Conservation (phyloP, 2,888 invertebrate species). For the Eupithecia pulchellata region DNA sequence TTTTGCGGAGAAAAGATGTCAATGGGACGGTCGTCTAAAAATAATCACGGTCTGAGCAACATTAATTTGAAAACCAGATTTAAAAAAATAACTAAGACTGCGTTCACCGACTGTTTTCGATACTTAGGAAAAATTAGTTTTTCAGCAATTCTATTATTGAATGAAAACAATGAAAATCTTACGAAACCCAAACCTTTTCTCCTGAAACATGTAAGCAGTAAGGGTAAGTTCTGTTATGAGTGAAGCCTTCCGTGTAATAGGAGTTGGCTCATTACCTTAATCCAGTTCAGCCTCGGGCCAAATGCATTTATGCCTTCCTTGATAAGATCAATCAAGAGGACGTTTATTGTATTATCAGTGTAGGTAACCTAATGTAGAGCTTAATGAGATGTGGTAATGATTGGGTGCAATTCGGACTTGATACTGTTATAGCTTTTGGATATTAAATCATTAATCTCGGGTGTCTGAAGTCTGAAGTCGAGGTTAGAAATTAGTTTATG, state of each 20-base stretch:
- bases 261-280: slow-evolving; percentile 33
- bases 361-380: background rate
- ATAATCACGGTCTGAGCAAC: background rate
- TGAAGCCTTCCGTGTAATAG: slow-evolving; percentile 25
- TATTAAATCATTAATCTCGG: background rate
- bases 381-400: slow-evolving; percentile 52
- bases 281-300: slow-evolving; percentile 25
- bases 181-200: background rate
- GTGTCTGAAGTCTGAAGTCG: background rate
- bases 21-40: background rate
- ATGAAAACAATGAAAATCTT: background rate
- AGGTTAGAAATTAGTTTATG: background rate
- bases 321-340: slow-evolving; percentile 28
- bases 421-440: background rate
- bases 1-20: too few species aligned
- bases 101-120: too few species aligned
- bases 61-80: background rate
- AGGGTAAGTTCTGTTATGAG: background rate
- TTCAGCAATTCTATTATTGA: background rate
- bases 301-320: slow-evolving; percentile 34
- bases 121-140: too few species aligned
- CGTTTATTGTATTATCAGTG: slow-evolving; percentile 27
- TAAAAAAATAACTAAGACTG: too few species aligned
- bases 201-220: background rate
- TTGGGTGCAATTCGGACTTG: background rate